Evolutionary conservation across 2,888 invertebrate genomes (phyloP).

Genomic region (Agrenia bidenticulata): DNA sequence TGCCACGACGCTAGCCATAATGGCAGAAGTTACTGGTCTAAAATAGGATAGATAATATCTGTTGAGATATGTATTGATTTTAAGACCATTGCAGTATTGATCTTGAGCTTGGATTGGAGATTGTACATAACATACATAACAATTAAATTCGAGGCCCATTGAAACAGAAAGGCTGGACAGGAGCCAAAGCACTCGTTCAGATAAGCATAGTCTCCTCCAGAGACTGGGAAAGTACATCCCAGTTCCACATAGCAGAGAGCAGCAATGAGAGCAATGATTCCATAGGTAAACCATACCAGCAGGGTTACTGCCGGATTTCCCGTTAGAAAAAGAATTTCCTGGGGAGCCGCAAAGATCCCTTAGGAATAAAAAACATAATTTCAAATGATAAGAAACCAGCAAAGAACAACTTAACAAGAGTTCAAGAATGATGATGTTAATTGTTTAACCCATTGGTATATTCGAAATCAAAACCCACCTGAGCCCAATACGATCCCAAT

Average conservation of each 20-base stretch:
- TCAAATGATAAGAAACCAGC: background rate
- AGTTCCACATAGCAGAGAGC: constrained; percentile 36
- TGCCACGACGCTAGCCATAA: constrained; percentile 7
- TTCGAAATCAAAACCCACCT: constrained; percentile 9
- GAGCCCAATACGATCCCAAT: constrained; percentile 26
- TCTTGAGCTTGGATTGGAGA: too few relatives aligned
- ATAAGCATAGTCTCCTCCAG: constrained; percentile 33
- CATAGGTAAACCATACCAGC: constrained; percentile 29
- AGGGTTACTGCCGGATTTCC: constrained; percentile 12
- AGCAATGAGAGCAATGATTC: constrained; percentile 27
- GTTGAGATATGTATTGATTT: background rate
- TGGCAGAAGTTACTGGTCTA: constrained; percentile 21
- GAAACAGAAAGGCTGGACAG: constrained; percentile 27
- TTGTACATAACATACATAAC: constrained; percentile 13
- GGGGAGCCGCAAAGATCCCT: constrained; percentile 32
- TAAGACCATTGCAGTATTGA: background rate
- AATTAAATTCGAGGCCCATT: constrained; percentile 18
- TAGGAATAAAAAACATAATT: constrained; percentile 2
- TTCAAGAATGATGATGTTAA: too few relatives aligned
- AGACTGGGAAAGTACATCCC: constrained; percentile 25
- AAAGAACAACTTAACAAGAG: background rate
- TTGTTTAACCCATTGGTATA: too few relatives aligned
- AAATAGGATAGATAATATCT: background rate
- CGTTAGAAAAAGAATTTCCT: constrained; percentile 14
- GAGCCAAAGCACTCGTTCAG: constrained; percentile 28